Evolutionary conservation across 1,140 invertebrate species (phyloP), one percentile per base, ranked within the genome.

Genomic region (Pseudomyrmex pallidus): DNA sequence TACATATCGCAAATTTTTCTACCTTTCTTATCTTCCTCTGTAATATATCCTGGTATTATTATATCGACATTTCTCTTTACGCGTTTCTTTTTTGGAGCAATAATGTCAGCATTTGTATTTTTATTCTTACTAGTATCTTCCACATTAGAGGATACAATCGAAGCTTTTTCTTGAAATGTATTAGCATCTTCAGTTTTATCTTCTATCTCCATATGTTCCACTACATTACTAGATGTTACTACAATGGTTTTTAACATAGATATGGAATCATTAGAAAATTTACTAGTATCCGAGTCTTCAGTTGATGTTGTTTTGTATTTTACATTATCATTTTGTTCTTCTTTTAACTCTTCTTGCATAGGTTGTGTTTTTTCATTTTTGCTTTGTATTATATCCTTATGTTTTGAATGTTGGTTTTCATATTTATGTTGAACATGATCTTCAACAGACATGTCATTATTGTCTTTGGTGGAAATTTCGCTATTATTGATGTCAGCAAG

Each of bases 11-110:
- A 35, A 35, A 35, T 35, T 35, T 73, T 63, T 83, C 54, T 90
- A 90, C 90, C 89, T 88, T 90, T 85, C 10, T 57, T 82, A 61
- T 82, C 78, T 67, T 90, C 89, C 54, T 86, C 77, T 50, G 7
- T 50, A 72, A 9, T 9, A 70, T 2, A 2, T 52, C 83, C 76
- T 74, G 70, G 83, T 46, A n/a, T 12, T 46, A n/a, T 12, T 25
- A 1, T 62, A 52, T 15, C 1, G 0, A 56, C 64, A 52, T 46
- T 63, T 80, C 68, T 89, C 67, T 76, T 89, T 50, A 56, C 76
- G 80, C 87, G 83, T 72, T 67, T 86, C 56, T 46, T 89, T 62
- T 52, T 86, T 57, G 20, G 17, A 13, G 12, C 48, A 20, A 52
- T 44, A 35, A 35, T 0, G 35, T 35, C 35, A 35, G 5, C 0